Conservation (phyloP, 1,140 invertebrate genomes). For the Stegodyphus dumicola region DNA sequence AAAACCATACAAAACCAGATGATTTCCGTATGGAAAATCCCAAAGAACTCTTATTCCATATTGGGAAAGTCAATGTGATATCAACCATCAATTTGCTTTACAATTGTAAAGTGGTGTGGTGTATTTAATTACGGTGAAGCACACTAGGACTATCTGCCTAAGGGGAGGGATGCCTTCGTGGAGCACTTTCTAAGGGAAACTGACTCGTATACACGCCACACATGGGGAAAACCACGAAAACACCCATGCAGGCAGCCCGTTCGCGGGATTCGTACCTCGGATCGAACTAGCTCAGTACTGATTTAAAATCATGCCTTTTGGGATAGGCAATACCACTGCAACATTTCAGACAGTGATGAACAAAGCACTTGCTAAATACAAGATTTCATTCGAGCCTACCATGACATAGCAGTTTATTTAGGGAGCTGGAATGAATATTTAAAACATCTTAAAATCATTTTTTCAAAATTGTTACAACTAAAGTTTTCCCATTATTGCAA, state of each 20-base stretch:
- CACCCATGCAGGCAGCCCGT: too few species aligned
- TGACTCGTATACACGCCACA: too few species aligned
- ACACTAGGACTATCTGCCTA: too few species aligned
- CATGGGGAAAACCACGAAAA: not conserved
- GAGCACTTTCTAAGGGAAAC: too few species aligned
- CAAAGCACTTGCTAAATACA: constrained; percentile 30
- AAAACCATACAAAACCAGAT: too few species aligned
- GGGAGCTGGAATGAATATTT: constrained; percentile 41
- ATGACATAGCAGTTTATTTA: constrained; percentile 67
- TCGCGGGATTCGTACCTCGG: too few species aligned
- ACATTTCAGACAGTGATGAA: constrained; percentile 66
- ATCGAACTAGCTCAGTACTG: not conserved
- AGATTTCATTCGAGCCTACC: constrained; percentile 65
- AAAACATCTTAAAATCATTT: not conserved
- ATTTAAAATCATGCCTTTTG: constrained; percentile 67
- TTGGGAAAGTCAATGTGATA: not conserved
- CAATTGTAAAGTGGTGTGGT: too few species aligned
- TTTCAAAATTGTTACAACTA: not conserved
- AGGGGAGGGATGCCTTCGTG: too few species aligned
- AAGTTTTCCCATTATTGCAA: not conserved
- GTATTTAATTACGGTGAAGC: too few species aligned
- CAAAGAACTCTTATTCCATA: not conserved
- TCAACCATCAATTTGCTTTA: not conserved
- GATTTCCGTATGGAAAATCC: constrained; percentile 12
- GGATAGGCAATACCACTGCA: constrained; percentile 67